A percentile compares a stretch with the other conserved stretches of the same genome.
These are phyloP conservation scores for Keiferia lycopersicella DNA, from an alignment of 2,888 invertebrate genomes.

Conservation along the genomic window DNA sequence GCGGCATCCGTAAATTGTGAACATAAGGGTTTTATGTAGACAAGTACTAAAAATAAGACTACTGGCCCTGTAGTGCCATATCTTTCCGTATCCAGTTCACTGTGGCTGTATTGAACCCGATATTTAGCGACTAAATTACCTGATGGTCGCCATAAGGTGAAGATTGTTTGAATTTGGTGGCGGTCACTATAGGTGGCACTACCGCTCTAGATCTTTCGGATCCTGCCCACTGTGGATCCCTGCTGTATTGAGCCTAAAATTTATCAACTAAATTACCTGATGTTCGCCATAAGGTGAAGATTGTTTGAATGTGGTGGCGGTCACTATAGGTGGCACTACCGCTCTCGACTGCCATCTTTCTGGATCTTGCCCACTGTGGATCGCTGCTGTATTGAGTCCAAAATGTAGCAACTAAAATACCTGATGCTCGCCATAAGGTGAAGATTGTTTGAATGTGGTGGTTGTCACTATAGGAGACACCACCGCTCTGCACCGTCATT, in stretches of 20 bases:
- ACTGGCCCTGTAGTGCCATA: too few relatives aligned
- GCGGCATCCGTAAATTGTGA: too few relatives aligned
- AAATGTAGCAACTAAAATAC: background rate
- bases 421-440: slow-evolving; percentile 4
- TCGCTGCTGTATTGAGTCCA: too few relatives aligned
- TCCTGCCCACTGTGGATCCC: too few relatives aligned
- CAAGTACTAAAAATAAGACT: too few relatives aligned
- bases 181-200: slow-evolving; percentile 83
- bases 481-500: slow-evolving; percentile 53
- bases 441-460: slow-evolving; percentile 40
- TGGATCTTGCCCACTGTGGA: slow-evolving; percentile 36
- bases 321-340: slow-evolving; percentile 21
- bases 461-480: slow-evolving; percentile 83
- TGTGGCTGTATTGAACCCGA: too few relatives aligned
- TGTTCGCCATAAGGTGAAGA: background rate
- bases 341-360: slow-evolving; percentile 48
- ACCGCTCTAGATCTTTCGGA: slow-evolving; percentile 53
- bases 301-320: slow-evolving; percentile 41
- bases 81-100: too few relatives aligned
- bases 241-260: too few relatives aligned
- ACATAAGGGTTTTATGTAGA: too few relatives aligned
- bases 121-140: background rate
- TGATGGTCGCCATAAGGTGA: slow-evolving; percentile 4
- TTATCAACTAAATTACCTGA: background rate
- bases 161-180: slow-evolving; percentile 40